phyloP scores from a whole-genome alignment of 92 coral and sea anemone species.

The Epizoanthus scotinus region DNA sequence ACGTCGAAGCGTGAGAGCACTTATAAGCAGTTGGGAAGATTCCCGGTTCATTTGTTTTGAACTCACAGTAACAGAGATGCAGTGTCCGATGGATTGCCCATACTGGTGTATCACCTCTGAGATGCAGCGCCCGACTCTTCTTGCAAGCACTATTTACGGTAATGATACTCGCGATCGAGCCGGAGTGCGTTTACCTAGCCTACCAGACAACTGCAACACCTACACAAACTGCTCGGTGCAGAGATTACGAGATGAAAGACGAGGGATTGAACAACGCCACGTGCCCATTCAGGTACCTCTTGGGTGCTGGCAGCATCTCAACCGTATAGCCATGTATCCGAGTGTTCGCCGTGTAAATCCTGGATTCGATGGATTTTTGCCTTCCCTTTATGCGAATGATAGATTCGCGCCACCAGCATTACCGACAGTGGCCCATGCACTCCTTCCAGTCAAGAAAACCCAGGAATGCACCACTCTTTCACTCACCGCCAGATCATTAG shows the following conservation, averaged over 20 bases:
- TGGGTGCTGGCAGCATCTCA: constrained; percentile 28
- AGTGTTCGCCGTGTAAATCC: not conserved
- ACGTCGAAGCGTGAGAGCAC: not conserved
- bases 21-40: constrained; percentile 7
- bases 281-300: constrained; percentile 20
- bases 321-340: constrained; percentile 6
- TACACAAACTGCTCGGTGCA: not conserved
- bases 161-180: constrained; percentile 7
- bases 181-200: constrained; percentile 4
- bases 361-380: constrained; percentile 25
- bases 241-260: constrained; percentile 3
- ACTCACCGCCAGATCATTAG: not conserved
- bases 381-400: constrained; percentile 23
- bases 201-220: constrained; percentile 15
- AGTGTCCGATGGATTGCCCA: constrained; percentile 38
- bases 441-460: constrained; percentile 10
- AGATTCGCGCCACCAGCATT: constrained; percentile 10
- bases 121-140: constrained; percentile 10
- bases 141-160: constrained; percentile 10
- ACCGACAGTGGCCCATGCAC: constrained; percentile 4
- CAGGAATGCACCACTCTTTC: constrained; percentile 8
- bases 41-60: constrained; percentile 18
- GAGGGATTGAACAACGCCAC: constrained; percentile 6
- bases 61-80: constrained; percentile 6
- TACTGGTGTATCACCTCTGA: constrained; percentile 6